Conservation (phyloP, 2,888 invertebrate species). For the Erebia palarica region DNA sequence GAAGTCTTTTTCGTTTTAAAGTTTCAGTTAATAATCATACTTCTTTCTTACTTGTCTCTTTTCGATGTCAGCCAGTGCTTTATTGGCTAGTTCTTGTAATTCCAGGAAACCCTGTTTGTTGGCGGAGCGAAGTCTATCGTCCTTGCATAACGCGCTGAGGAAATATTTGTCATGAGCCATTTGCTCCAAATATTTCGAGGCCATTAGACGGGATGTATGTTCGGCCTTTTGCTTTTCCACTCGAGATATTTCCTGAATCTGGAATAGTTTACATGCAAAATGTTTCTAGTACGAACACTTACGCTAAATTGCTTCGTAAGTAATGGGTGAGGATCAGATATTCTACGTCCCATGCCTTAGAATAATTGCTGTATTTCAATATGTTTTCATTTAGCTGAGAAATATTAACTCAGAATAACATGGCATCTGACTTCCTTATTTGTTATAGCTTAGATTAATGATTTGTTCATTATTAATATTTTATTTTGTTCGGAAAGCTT, state of each 20-base stretch:
- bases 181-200: slow-evolving; percentile 75
- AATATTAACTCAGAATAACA: too few relatives aligned
- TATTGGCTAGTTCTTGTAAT: slow-evolving; percentile 63
- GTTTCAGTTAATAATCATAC: not conserved
- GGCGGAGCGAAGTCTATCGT: slow-evolving; percentile 69
- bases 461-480: too few relatives aligned
- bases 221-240: slow-evolving; percentile 66
- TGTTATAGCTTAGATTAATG: too few relatives aligned
- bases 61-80: slow-evolving; percentile 67
- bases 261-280: slow-evolving; percentile 11
- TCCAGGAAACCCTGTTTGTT: slow-evolving; percentile 67
- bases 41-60: slow-evolving; percentile 62
- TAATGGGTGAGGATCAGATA: not conserved
- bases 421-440: too few relatives aligned
- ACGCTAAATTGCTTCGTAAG: slow-evolving; percentile 4
- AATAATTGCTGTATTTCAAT: not conserved
- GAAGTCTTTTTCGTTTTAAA: not conserved
- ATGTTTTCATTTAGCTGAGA: not conserved
- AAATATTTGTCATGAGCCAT: slow-evolving; percentile 79
- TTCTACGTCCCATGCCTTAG: not conserved
- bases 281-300: slow-evolving; percentile 1
- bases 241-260: slow-evolving; percentile 70
- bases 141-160: slow-evolving; percentile 66
- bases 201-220: slow-evolving; percentile 71
- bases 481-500: too few relatives aligned